Evolutionary conservation across 2,888 invertebrate genomes (phyloP).

Genomic region (Dryadula phaetusa): DNA sequence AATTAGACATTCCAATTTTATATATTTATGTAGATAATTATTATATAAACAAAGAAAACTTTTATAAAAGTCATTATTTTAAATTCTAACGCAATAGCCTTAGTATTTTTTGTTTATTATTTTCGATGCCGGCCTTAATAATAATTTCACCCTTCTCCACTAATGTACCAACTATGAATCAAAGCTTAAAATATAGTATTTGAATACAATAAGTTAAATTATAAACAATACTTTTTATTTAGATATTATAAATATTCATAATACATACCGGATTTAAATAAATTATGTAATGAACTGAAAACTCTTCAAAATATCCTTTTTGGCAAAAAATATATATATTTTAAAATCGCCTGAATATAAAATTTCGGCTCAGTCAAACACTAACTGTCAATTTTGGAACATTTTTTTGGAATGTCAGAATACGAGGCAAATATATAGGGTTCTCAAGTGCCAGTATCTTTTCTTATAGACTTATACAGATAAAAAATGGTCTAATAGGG

Average conservation of each 20-base stretch:
- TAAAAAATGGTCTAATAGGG: neutral
- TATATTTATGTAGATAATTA: too few species aligned
- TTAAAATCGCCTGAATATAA: conserved; percentile 8
- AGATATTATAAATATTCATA: neutral
- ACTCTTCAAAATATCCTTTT: conserved; percentile 5
- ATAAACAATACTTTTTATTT: too few species aligned
- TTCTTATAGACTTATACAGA: neutral
- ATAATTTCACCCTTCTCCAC: too few species aligned
- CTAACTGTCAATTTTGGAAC: conserved; percentile 68
- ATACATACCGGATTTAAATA: neutral
- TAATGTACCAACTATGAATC: too few species aligned
- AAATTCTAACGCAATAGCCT: too few species aligned
- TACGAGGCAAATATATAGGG: neutral
- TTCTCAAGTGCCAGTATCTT: conserved; percentile 7
- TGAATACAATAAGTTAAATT: too few species aligned
- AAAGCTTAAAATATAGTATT: too few species aligned
- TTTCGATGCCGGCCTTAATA: too few species aligned
- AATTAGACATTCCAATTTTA: too few species aligned
- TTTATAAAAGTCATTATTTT: too few species aligned
- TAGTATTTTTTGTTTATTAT: too few species aligned
- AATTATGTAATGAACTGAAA: neutral
- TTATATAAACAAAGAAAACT: too few species aligned
- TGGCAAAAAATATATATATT: conserved; percentile 19
- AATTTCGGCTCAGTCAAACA: conserved; percentile 34
- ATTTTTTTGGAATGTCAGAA: conserved; percentile 47